phyloP scores from a whole-genome alignment of 2,888 invertebrate genomes.

The Abscondita cerata region DNA sequence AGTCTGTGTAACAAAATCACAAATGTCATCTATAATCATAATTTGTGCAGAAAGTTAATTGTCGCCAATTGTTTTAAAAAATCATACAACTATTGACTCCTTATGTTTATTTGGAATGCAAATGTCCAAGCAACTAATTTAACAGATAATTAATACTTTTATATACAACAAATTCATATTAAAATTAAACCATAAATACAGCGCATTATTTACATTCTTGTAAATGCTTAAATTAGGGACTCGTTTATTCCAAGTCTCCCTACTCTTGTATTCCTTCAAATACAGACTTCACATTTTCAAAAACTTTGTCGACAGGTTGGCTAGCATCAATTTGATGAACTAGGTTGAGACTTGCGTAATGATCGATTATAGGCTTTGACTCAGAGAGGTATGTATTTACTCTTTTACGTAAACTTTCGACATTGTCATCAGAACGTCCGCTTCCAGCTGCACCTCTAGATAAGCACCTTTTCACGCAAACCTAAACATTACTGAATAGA shows the following conservation, averaged over 20 bases:
- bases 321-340: constrained; percentile 81
- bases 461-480: constrained; percentile 87
- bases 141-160: too few species aligned
- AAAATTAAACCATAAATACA: not conserved
- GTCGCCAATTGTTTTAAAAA: too few species aligned
- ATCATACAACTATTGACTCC: too few species aligned
- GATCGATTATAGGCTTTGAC: constrained; percentile 88
- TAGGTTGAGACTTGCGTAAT: constrained; percentile 74
- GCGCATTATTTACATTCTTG: not conserved
- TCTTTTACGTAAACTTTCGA: constrained; percentile 84
- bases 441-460: constrained; percentile 87
- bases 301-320: constrained; percentile 69
- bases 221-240: too few species aligned
- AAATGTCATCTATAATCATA: too few species aligned
- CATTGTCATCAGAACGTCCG: constrained; percentile 94
- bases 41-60: too few species aligned
- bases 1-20: too few species aligned
- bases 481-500: constrained; percentile 44
- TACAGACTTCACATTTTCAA: constrained; percentile 50
- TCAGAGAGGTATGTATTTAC: constrained; percentile 85
- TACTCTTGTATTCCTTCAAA: constrained; percentile 40
- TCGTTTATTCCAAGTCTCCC: constrained; percentile 10
- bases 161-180: too few species aligned
- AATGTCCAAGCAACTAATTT: too few species aligned
- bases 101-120: too few species aligned